Evolutionary conservation across 1,140 invertebrate species (phyloP), one percentile per base, ranked within the genome.

Genomic region (Drosophila tsacasi): DNA sequence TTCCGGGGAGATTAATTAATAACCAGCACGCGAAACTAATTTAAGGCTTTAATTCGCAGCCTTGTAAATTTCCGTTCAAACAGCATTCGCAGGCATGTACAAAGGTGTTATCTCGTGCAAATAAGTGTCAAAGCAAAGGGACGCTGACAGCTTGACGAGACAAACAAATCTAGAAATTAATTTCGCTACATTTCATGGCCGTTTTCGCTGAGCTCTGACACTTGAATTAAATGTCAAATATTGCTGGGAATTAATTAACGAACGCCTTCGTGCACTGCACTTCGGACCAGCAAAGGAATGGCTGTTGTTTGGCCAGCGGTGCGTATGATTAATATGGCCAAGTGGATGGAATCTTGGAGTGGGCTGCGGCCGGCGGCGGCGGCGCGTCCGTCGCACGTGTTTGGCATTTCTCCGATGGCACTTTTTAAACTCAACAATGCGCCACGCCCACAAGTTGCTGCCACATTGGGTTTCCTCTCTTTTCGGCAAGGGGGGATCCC

Each of bases 271-370:
- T 57, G 39, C 46, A 72, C 35, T 58, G 35, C 54, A 39, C 54
- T 55, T 8, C 6, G 54, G 13, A 2, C 32, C 15, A 1, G 35
- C 8, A 6, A 23, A 17, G 21, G 9, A 32, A 39, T 35, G 19
- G 21, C 17, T 25, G 35, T 57, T 57, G 32, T 47, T 59, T 49
- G 65, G 47, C 50, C 57, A 58, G 61, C 77, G 77, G 76, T 71
- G 84, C 84, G 84, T 87, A 87, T 89, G 84, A 87, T 87, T 89
- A 89, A 87, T 87, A 78, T 84, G 63, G 37, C 40, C 47, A 60
- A 61, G 64, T 50, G 30, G 54, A 62, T 66, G 72, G 39, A n/a
- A 47, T 30, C 67, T 58, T 32, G 46, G 13, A 47, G 46, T 15
- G 46, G 46, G 46, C 46, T 23, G 13, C 17, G 39, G 39, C 55